Evolutionary conservation across 2,113 vertebrate species (phyloP).

Genomic region (Saimiri boliviensis): DNA sequence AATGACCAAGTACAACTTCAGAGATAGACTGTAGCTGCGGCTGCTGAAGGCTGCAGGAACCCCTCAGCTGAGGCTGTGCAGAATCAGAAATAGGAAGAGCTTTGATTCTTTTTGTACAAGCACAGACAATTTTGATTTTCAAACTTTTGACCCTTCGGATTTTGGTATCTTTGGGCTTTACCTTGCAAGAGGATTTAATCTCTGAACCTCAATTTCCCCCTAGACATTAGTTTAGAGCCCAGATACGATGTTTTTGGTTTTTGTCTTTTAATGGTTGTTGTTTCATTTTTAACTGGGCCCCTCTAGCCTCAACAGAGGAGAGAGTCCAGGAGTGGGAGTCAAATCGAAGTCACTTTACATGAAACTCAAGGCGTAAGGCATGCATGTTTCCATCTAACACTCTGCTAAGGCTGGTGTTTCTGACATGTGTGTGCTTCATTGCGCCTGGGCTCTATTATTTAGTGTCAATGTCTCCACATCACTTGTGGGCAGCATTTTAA

Average conservation of each 20-base stretch:
- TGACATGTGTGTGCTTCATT: too few species aligned
- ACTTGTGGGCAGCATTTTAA: not conserved
- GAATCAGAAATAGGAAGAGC: not conserved
- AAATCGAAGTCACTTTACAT: not conserved
- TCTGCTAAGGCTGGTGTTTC: not conserved
- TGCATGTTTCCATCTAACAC: not conserved
- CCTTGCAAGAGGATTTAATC: not conserved
- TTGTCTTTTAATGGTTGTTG: not conserved
- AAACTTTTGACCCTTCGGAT: not conserved
- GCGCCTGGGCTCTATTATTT: not conserved
- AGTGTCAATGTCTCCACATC: not conserved
- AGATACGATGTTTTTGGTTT: not conserved
- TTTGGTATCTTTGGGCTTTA: not conserved
- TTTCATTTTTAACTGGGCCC: not conserved
- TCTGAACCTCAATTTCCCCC: not conserved
- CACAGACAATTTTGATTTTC: not conserved
- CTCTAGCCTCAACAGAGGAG: not conserved
- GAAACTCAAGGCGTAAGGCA: not conserved
- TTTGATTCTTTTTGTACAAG: not conserved
- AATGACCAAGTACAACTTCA: not conserved
- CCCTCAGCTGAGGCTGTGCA: not conserved
- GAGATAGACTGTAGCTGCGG: not conserved
- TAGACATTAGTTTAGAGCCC: not conserved
- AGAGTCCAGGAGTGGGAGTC: not conserved
- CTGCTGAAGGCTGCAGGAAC: not conserved